Conservation (phyloP, 2,113 vertebrate species). For the Nansenia antarctica region DNA sequence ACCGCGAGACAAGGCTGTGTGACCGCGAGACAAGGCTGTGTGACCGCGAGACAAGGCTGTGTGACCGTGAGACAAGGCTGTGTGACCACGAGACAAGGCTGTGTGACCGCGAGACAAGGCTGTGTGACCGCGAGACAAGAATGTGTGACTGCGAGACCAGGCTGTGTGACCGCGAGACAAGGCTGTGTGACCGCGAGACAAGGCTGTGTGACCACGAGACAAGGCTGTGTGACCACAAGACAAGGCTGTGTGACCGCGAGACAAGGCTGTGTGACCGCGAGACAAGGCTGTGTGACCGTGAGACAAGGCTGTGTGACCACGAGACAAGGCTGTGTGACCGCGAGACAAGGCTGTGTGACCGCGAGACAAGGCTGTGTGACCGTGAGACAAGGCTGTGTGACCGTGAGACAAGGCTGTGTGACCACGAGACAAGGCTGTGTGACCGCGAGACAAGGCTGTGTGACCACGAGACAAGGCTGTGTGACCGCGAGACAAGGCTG, state of each 20-base stretch:
- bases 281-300: background rate
- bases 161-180: no score
- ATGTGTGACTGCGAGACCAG: background rate
- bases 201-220: background rate
- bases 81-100: background rate
- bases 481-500: background rate
- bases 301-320: background rate
- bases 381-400: no score
- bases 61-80: no score
- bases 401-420: background rate
- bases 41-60: background rate
- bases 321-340: conserved; percentile 1
- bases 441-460: background rate
- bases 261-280: background rate
- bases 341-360: no score
- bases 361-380: background rate
- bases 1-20: background rate
- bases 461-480: no score
- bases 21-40: no score
- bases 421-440: no score
- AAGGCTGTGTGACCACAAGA: no score
- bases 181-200: background rate
- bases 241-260: conserved; percentile 1
- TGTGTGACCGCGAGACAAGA: no score
- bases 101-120: background rate